Evolutionary conservation across 2,113 vertebrate species (phyloP).

Genomic region (Manacus vitellinus): DNA sequence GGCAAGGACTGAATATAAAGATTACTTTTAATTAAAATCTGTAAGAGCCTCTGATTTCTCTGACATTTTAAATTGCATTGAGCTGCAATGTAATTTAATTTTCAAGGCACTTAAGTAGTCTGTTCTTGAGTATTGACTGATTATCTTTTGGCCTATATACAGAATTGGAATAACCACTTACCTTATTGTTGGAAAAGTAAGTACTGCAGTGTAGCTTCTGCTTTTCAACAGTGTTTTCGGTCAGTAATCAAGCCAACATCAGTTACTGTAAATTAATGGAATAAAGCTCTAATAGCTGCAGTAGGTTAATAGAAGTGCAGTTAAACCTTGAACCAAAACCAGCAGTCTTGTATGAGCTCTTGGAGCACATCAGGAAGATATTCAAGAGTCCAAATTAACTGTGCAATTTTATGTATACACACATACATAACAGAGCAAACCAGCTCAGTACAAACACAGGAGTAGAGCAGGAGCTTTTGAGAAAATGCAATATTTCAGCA

Average conservation of each 20-base stretch:
- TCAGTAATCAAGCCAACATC: neutral
- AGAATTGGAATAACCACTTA: neutral
- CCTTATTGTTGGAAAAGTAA: neutral
- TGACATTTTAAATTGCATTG: constrained; percentile 19
- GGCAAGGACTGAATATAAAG: neutral
- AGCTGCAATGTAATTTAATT: constrained; percentile 41
- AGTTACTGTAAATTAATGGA: neutral
- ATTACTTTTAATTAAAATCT: constrained; percentile 57
- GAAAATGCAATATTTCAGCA: neutral
- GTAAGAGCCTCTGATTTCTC: constrained; percentile 5
- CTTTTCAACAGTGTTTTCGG: neutral
- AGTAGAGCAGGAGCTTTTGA: neutral
- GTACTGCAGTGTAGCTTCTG: neutral
- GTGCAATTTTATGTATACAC: neutral
- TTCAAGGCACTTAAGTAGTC: constrained; percentile 6
- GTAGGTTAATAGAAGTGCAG: neutral
- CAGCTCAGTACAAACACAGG: neutral
- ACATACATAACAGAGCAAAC: neutral
- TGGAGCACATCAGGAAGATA: neutral
- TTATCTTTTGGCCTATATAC: neutral
- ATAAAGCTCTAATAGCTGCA: neutral
- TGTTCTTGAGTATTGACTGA: neutral
- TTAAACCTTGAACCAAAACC: neutral
- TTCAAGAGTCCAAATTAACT: neutral
- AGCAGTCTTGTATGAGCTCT: neutral